phyloP scores from a whole-genome alignment of 2,888 invertebrate genomes.

The Chymomyza caudatula region DNA sequence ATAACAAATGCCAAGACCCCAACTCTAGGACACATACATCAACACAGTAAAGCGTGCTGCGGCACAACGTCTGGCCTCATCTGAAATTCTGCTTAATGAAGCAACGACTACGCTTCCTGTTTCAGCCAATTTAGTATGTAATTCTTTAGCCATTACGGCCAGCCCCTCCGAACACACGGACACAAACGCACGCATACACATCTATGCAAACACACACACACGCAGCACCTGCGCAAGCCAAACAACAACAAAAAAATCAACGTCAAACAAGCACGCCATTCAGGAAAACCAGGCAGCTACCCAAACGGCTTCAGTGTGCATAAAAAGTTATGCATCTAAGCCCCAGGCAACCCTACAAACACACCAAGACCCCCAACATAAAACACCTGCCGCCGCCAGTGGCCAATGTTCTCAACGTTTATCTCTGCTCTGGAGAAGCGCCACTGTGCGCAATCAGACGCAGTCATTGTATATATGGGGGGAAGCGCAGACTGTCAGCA shows the following conservation, averaged over 20 bases:
- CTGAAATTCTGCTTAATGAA: conserved; percentile 73
- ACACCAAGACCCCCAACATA: conserved; percentile 16
- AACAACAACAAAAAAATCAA: conserved; percentile 5
- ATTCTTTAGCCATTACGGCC: conserved; percentile 76
- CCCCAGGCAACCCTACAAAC: conserved; percentile 1
- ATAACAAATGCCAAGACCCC: conserved; percentile 3
- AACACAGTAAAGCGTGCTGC: conserved; percentile 9
- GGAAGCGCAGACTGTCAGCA: conserved; percentile 3
- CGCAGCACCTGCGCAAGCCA: conserved; percentile 53
- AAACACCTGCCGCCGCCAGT: conserved; percentile 49
- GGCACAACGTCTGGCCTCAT: conserved; percentile 49
- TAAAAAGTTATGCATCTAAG: conserved; percentile 64
- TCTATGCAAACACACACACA: neutral
- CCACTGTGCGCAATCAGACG: conserved; percentile 57
- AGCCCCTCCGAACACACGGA: conserved; percentile 19
- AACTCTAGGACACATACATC: conserved; percentile 2
- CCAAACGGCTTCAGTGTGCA: conserved; percentile 37
- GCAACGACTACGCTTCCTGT: conserved; percentile 75
- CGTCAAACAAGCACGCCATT: conserved; percentile 1
- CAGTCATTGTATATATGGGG: conserved; percentile 45
- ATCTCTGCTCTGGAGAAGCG: conserved; percentile 44
- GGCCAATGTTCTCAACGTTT: conserved; percentile 57
- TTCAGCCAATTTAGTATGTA: conserved; percentile 76
- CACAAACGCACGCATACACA: neutral
- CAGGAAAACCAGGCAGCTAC: conserved; percentile 7